These are phyloP conservation scores for Carcinoscorpius rotundicauda DNA, from an alignment of 1,140 invertebrate species.

Conservation along the genomic window DNA sequence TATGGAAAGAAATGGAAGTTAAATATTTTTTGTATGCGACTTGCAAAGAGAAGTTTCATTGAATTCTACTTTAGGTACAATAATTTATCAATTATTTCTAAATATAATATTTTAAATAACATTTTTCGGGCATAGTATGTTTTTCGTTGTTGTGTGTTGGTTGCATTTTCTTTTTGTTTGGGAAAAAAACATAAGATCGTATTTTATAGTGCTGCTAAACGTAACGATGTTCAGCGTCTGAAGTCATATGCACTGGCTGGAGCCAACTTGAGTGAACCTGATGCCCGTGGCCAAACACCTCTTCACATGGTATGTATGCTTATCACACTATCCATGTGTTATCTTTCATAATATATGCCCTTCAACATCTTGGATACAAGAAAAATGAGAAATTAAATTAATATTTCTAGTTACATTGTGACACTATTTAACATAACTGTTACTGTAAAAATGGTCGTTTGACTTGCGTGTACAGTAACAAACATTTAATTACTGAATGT, in stretches of 20 bases:
- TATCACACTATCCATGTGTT: conserved; percentile 7
- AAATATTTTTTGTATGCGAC: no score
- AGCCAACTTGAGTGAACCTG: conserved; percentile 43
- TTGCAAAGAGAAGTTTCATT: background rate
- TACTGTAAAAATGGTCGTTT: no score
- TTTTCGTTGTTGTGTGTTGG: conserved; percentile 10
- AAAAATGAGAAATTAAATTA: no score
- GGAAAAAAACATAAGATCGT: conserved; percentile 5
- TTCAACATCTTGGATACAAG: no score
- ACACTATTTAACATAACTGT: no score
- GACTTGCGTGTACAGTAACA: no score
- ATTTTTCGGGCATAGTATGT: no score
- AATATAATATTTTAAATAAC: background rate
- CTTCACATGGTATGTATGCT: conserved; percentile 29
- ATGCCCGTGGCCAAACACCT: conserved; percentile 26
- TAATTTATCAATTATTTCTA: conserved; percentile 5
- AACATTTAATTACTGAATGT: no score
- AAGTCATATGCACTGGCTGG: conserved; percentile 48
- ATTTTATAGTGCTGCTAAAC: conserved; percentile 35
- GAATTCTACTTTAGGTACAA: background rate
- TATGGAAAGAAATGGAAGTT: no score
- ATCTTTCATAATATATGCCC: background rate
- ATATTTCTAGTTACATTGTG: no score
- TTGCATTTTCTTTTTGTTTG: conserved; percentile 1
- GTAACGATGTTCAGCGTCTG: conserved; percentile 40